Conservation (phyloP, 1,140 invertebrate species). For the Anadara kagoshimensis region DNA sequence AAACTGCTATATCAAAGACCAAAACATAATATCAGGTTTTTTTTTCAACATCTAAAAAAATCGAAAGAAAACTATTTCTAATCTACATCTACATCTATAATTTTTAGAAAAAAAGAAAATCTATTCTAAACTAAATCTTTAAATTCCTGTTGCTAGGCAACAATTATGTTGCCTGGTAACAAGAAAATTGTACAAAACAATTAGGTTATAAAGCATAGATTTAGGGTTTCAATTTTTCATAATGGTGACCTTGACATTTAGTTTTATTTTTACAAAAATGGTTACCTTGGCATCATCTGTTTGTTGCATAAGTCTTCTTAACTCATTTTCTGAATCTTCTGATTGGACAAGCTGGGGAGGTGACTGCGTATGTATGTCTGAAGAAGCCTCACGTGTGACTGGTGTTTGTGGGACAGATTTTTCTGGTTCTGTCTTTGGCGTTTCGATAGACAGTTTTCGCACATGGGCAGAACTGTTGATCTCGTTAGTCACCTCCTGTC, state of each 20-base stretch:
- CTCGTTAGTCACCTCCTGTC: constrained; percentile 43
- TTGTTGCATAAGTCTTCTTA: constrained; percentile 66
- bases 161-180: too few species aligned
- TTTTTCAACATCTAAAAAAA: too few species aligned
- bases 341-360: not conserved
- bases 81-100: too few species aligned
- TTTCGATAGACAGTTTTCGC: not conserved
- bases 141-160: too few species aligned
- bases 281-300: constrained; percentile 72
- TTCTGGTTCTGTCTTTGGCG: constrained; percentile 13
- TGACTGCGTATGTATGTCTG: not conserved
- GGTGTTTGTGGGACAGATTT: constrained; percentile 22
- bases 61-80: too few species aligned
- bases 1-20: too few species aligned
- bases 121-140: too few species aligned
- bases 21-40: too few species aligned
- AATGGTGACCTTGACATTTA: not conserved
- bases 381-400: constrained; percentile 4
- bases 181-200: too few species aligned
- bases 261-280: not conserved
- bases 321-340: constrained; percentile 53
- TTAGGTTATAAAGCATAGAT: too few species aligned
- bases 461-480: constrained; percentile 29
- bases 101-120: too few species aligned
- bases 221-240: too few species aligned